phyloP scores from a whole-genome alignment of 2,888 invertebrate species.

The Marronus borbonicus region DNA sequence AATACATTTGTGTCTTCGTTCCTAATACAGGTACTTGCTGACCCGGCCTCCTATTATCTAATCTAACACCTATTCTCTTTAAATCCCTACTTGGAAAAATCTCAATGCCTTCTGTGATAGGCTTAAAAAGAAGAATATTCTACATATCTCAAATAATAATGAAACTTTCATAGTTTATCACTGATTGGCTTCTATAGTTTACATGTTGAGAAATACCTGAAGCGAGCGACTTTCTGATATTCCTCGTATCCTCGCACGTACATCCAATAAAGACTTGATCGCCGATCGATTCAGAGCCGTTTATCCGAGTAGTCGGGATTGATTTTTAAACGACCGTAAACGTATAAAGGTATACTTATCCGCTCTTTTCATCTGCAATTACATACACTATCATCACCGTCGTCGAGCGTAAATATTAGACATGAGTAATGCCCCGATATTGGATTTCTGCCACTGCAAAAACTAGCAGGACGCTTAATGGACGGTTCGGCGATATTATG shows the following conservation, averaged over 20 bases:
- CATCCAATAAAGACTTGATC: constrained; percentile 3
- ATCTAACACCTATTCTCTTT: too few relatives aligned
- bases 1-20: too few relatives aligned
- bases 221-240: neutral
- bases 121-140: too few relatives aligned
- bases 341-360: constrained; percentile 21
- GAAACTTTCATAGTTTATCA: too few relatives aligned
- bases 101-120: too few relatives aligned
- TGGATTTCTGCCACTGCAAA: constrained; percentile 34
- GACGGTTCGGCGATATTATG: neutral
- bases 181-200: too few relatives aligned
- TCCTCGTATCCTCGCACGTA: neutral
- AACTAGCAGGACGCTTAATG: constrained; percentile 13
- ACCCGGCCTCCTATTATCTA: too few relatives aligned
- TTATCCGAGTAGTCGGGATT: neutral
- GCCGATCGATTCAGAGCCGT: neutral
- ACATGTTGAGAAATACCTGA: too few relatives aligned
- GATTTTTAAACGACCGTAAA: constrained; percentile 14
- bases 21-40: too few relatives aligned
- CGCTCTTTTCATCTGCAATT: constrained; percentile 23
- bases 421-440: constrained; percentile 26
- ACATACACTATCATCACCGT: constrained; percentile 23
- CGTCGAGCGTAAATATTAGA: constrained; percentile 27
- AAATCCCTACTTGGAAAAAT: too few relatives aligned
- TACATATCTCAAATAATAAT: too few relatives aligned